Evolutionary conservation across 2,888 invertebrate species (phyloP).

Genomic region (Baronia brevicornis): DNA sequence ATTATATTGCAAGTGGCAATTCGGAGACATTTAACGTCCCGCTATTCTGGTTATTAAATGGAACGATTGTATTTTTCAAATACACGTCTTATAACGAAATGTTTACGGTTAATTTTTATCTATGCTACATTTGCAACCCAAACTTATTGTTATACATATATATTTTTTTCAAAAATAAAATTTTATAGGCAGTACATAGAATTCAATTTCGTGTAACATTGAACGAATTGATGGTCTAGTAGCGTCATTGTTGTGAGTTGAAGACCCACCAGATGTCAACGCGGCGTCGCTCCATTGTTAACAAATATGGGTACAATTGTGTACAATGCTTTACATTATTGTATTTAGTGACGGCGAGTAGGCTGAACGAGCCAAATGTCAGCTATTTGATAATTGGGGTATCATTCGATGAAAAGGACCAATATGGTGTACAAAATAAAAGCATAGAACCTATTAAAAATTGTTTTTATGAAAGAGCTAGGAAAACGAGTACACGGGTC

Average conservation of each 20-base stretch:
- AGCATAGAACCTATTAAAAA: too few species aligned
- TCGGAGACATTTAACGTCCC: slow-evolving; percentile 36
- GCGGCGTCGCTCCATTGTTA: slow-evolving; percentile 57
- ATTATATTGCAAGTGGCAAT: slow-evolving; percentile 58
- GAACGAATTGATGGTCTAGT: slow-evolving; percentile 8
- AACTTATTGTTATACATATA: neutral
- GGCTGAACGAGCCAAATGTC: slow-evolving; percentile 58
- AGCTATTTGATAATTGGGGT: slow-evolving; percentile 61
- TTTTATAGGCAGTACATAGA: neutral
- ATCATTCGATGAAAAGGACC: slow-evolving; percentile 33
- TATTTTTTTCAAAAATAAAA: slow-evolving; percentile 8
- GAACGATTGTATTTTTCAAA: slow-evolving; percentile 1
- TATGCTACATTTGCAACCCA: neutral
- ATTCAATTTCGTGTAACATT: slow-evolving; percentile 3
- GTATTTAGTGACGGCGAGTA: slow-evolving; percentile 55
- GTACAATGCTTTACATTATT: slow-evolving; percentile 62
- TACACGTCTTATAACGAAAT: neutral
- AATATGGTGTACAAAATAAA: slow-evolving; percentile 32
- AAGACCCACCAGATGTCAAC: slow-evolving; percentile 60
- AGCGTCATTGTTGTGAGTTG: slow-evolving; percentile 20
- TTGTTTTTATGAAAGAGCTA: too few species aligned
- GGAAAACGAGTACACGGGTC: too few species aligned
- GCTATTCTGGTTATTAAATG: slow-evolving; percentile 22
- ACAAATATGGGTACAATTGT: slow-evolving; percentile 68
- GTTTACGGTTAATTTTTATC: slow-evolving; percentile 8